Evolutionary conservation across 2,797 vertebrate species (phyloP).

Genomic region (Yasuhikotakia modesta): DNA sequence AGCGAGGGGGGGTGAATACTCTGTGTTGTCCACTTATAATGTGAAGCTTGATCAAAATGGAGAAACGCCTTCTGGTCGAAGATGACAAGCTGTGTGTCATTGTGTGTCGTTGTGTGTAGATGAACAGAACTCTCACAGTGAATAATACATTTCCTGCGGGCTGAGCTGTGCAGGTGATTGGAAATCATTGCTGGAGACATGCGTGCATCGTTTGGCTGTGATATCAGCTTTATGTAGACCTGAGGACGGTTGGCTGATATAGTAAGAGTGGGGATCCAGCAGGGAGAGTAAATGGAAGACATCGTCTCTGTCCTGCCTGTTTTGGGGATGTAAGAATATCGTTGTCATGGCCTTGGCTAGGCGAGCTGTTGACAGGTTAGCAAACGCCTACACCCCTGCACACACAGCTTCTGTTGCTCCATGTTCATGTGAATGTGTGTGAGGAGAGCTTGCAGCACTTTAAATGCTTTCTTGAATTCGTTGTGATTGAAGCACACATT

Average conservation of each 20-base stretch:
- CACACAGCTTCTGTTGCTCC: not conserved
- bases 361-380: conserved; percentile 20
- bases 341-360: conserved; percentile 31
- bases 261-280: not conserved
- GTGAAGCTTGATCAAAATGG: conserved; percentile 11
- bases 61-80: conserved; percentile 16
- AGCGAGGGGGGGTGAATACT: conserved; percentile 31
- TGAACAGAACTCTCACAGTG: not conserved
- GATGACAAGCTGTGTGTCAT: not conserved
- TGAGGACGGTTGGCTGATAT: not conserved
- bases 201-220: not conserved
- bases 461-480: not conserved
- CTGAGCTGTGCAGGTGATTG: not conserved
- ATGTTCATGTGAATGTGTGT: not conserved
- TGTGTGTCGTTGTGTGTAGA: conserved; percentile 12
- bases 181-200: not conserved
- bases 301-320: not conserved
- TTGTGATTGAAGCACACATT: too few species aligned
- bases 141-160: not conserved
- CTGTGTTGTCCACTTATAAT: conserved; percentile 32
- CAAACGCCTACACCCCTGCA: conserved; percentile 23
- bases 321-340: conserved; percentile 30
- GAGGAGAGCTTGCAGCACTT: too few species aligned
- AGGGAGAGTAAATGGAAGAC: not conserved
- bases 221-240: not conserved